Percentiles rank a stretch among this genome's conserved stretches.
These are phyloP conservation scores for Myiotriccus ornatus DNA, from an alignment of 2,797 vertebrate genomes.

Conservation along the genomic window DNA sequence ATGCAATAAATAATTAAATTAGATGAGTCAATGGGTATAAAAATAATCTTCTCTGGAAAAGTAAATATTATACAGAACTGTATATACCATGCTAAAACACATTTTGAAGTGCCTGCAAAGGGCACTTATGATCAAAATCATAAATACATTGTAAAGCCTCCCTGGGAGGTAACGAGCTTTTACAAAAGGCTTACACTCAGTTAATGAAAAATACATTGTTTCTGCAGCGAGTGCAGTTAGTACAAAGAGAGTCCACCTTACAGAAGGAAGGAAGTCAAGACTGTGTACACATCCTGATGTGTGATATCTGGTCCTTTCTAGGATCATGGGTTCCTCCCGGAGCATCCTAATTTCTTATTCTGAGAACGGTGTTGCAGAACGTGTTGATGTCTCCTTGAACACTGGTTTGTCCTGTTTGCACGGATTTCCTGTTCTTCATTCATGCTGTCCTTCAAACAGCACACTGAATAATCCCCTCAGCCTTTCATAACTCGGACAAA, in stretches of 20 bases:
- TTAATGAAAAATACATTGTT: not conserved
- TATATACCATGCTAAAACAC: conserved; percentile 69
- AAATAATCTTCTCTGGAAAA: conserved; percentile 68
- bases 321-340: not conserved
- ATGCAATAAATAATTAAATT: conserved; percentile 82
- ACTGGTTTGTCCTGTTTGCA: not conserved
- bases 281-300: not conserved
- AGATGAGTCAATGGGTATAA: conserved; percentile 64
- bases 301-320: not conserved
- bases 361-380: not conserved
- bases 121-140: conserved; percentile 57
- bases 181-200: not conserved
- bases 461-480: not conserved
- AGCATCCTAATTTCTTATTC: not conserved
- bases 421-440: not conserved
- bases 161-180: conserved; percentile 61
- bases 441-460: not conserved
- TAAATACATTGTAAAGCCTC: conserved; percentile 61
- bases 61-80: conserved; percentile 63
- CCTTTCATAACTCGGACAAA: not conserved
- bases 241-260: conserved; percentile 2
- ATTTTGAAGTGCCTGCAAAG: conserved; percentile 52
- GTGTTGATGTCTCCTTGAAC: not conserved
- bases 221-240: not conserved
- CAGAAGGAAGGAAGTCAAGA: not conserved